Evolutionary conservation across 2,888 invertebrate genomes (phyloP), one percentile per base, ranked within the genome.

Genomic region (Polyploca ridens): DNA sequence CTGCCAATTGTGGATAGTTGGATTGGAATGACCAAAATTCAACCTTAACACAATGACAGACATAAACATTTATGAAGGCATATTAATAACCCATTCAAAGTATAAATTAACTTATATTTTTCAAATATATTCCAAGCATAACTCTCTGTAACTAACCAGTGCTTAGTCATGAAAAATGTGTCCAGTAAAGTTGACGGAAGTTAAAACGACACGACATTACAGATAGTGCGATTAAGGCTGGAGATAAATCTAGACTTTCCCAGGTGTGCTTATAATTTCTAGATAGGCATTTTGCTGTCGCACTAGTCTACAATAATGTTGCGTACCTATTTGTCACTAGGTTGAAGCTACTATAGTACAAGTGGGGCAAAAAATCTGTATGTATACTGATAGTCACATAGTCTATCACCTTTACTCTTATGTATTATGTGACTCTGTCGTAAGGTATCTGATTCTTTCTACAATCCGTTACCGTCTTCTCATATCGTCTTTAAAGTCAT

Each of bases 231-330:
- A 76, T 73, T 72, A 69, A 71, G 69, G 71, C 62, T 63, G 63
- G 33, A 62, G 66, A 75, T 72, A 76, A 78, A 71, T 73, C 70
- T 67, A 69, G 72, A 71, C 75, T 76, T 74, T 74, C 77, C 67
- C 71, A 72, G 72, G 70, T 74, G 67, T 66, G 68, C 70, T 69
- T 62, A 65, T 71, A 69, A 70, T 66, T 68, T 66, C 65, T 63
- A 64, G 66, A 62, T 61, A 57, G 63, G 64, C 68, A 65, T 44
- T 62, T 63, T 58, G 62, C 14, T 54, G 54, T 27, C 58, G 54
- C 54, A 10, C n/a, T 54, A 46, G 46, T 4, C 54, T 54, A 54
- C 8, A 49, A 16, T 49, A 16, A 16, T 7, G 19, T 54, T 54
- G n/a, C n/a, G 19, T 54, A 54, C 54, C 49, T 49, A 49, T 3